Evolutionary conservation across 2,797 vertebrate genomes (phyloP).

Genomic region (Jordanella pulchra): DNA sequence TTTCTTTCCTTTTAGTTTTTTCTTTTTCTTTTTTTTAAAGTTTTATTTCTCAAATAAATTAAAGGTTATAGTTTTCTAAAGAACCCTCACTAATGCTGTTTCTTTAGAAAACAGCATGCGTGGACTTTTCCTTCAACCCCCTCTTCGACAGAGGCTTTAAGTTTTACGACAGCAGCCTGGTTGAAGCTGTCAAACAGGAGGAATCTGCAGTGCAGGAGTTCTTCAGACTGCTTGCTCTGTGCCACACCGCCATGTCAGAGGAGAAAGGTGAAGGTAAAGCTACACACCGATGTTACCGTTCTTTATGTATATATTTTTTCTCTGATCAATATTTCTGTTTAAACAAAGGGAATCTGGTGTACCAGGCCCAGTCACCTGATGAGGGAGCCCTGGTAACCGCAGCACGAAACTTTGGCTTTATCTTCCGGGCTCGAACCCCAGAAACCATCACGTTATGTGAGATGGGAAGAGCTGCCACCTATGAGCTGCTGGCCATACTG

Average conservation of each 20-base stretch:
- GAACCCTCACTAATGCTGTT: not conserved
- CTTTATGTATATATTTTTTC: not conserved
- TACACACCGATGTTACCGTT: no score
- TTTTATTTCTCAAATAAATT: not conserved
- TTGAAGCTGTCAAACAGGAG: constrained; percentile 84
- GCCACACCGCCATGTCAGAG: constrained; percentile 93
- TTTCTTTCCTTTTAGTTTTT: not conserved
- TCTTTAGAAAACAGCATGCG: constrained; percentile 78
- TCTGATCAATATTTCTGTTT: constrained; percentile 36
- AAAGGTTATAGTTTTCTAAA: not conserved
- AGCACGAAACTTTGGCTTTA: constrained; percentile 90
- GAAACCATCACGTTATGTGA: constrained; percentile 87
- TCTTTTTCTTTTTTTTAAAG: not conserved
- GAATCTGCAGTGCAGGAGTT: constrained; percentile 85
- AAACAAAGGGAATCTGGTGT: constrained; percentile 82
- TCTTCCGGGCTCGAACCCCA: constrained; percentile 88
- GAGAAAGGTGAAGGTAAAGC: constrained; percentile 85
- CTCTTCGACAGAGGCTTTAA: constrained; percentile 70
- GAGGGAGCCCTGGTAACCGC: constrained; percentile 91
- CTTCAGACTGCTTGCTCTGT: constrained; percentile 90
- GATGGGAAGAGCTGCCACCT: constrained; percentile 84
- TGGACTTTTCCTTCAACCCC: constrained; percentile 86
- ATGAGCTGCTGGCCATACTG: constrained; percentile 90
- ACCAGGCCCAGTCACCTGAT: constrained; percentile 93
- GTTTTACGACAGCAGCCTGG: constrained; percentile 86